A percentile compares a stretch with the other conserved stretches of the same genome.
Evolutionary conservation across 1,140 invertebrate species (phyloP).

Genomic region (Pseudomyrmex concolor): DNA sequence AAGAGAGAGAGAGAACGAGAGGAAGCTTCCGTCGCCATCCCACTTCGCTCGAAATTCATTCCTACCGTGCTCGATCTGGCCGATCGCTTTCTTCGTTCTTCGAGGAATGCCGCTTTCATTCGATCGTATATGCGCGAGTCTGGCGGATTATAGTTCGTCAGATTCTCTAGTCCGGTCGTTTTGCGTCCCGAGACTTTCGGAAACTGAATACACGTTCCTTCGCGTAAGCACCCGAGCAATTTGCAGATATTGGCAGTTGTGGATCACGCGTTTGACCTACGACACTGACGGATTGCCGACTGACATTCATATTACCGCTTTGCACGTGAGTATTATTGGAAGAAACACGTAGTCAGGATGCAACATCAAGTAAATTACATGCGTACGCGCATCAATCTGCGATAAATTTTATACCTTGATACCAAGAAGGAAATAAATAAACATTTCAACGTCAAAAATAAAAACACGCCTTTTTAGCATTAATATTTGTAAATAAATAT

Average conservation of each 20-base stretch:
- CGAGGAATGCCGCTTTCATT: constrained; percentile 57
- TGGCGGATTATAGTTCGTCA: constrained; percentile 54
- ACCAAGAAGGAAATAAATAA: no score
- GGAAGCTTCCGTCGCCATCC: constrained; percentile 62
- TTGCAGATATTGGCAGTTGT: constrained; percentile 27
- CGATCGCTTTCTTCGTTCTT: constrained; percentile 58
- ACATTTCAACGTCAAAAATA: no score
- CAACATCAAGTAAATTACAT: neutral
- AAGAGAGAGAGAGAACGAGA: neutral
- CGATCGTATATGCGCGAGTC: constrained; percentile 40
- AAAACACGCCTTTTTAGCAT: no score
- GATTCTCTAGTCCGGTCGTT: constrained; percentile 43
- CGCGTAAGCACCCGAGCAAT: constrained; percentile 41
- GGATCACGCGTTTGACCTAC: neutral
- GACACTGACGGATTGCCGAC: constrained; percentile 4
- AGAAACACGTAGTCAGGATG: no score
- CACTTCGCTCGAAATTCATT: constrained; percentile 64
- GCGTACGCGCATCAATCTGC: no score
- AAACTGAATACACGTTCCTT: constrained; percentile 38
- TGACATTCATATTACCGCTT: constrained; percentile 25
- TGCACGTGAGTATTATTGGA: neutral
- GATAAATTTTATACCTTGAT: neutral
- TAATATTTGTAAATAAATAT: neutral
- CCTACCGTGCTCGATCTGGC: constrained; percentile 40
- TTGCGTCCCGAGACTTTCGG: constrained; percentile 52